Evolutionary conservation across 2,888 invertebrate species (phyloP).

Genomic region (Cybosia mesomella): DNA sequence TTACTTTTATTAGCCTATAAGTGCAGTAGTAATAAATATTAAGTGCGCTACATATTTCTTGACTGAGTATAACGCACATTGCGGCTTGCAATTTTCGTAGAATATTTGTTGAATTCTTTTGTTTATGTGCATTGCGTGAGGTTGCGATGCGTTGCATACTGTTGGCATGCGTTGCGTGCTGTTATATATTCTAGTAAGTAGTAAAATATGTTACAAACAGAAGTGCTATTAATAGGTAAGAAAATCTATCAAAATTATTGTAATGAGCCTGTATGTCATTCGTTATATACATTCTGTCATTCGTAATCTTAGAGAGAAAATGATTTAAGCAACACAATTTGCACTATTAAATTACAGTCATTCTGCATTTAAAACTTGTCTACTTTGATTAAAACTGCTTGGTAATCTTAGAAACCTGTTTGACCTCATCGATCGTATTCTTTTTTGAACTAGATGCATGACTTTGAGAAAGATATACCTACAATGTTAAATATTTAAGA

Average conservation of each 20-base stretch:
- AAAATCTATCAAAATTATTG: constrained; percentile 4
- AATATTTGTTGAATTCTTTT: constrained; percentile 3
- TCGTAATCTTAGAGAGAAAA: background rate
- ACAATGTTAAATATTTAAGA: background rate
- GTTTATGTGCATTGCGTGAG: background rate
- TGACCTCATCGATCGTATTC: background rate
- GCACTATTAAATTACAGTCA: background rate
- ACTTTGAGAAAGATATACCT: background rate
- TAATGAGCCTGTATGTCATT: background rate
- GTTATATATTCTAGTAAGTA: background rate
- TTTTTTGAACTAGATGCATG: constrained; percentile 4
- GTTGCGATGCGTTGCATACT: background rate
- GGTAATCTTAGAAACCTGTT: constrained; percentile 6
- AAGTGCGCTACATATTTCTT: background rate
- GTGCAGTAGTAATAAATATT: background rate
- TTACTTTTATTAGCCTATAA: background rate
- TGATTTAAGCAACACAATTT: background rate
- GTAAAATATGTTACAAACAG: background rate
- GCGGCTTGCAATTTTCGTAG: background rate
- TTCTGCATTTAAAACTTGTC: background rate
- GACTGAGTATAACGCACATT: constrained; percentile 1
- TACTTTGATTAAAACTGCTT: background rate
- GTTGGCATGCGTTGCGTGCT: background rate
- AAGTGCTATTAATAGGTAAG: background rate
- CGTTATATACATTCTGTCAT: background rate